These are phyloP conservation scores for Troides oblongomaculatus DNA, from an alignment of 2,888 invertebrate genomes.

Conservation along the genomic window DNA sequence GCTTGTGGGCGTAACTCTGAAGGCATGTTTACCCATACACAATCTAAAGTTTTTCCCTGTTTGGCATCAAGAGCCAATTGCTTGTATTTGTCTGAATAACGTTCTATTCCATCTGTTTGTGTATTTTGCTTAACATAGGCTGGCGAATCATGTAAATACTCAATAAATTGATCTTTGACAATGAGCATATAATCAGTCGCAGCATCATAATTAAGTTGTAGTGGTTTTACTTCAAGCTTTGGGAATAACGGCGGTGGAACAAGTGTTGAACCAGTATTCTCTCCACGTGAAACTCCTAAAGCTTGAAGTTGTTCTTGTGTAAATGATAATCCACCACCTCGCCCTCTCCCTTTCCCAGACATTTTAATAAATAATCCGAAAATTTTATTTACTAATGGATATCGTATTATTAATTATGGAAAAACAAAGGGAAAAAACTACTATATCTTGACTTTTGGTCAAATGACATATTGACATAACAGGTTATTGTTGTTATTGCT, in stretches of 20 bases:
- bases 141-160: conserved; percentile 84
- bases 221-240: conserved; percentile 79
- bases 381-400: background rate
- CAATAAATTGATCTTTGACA: conserved; percentile 86
- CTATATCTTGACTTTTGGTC: background rate
- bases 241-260: conserved; percentile 82
- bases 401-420: background rate
- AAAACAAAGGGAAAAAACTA: background rate
- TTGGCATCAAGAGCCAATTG: conserved; percentile 71
- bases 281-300: conserved; percentile 78
- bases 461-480: background rate
- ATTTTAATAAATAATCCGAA: conserved; percentile 37
- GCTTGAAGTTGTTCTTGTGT: conserved; percentile 80
- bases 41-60: conserved; percentile 68
- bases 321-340: conserved; percentile 72
- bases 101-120: conserved; percentile 72
- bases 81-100: conserved; percentile 81
- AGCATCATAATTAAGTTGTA: conserved; percentile 73
- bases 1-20: conserved; percentile 80
- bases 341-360: conserved; percentile 75
- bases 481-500: too few species aligned
- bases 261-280: conserved; percentile 73
- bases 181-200: conserved; percentile 85
- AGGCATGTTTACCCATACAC: conserved; percentile 83
- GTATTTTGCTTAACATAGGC: conserved; percentile 78